Evolutionary conservation across 2,888 invertebrate genomes (phyloP), one percentile per base, ranked within the genome.

Genomic region (Megaustenia siamemsis): DNA sequence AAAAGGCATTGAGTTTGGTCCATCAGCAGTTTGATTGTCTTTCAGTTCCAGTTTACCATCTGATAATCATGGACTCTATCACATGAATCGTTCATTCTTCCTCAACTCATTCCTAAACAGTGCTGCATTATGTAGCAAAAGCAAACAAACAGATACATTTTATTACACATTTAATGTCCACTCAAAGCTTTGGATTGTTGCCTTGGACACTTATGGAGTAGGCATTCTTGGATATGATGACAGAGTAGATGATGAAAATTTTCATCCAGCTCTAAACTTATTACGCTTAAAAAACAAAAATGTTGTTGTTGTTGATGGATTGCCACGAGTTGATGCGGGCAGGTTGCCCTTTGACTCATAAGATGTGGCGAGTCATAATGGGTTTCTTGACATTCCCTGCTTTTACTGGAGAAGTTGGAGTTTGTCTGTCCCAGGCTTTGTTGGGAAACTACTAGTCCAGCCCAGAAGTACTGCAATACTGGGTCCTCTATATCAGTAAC

Each of bases 51-150:
- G 84, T 90, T 8, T 90, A 91, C 60, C 93, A 94, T 88, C 88
- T 93, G 12, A 91, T 45, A 94, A 94, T 87, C 94, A 94, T 88
- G 94, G 94, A 85, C 89, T 93, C 18, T 94, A 94, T 88, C 94
- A 94, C 88, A 93, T 94, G 85, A 87, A 88, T 6, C 88, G 92
- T 24, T 82, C 90, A 69, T 86, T 90, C 73, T 88, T 93, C 40
- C 85, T 90, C 12, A 80, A 86, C 8, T 90, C 91, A 1, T 43
- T 84, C 1, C 79, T 92, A 21, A 89, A 89, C 53, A 88, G 88
- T 69, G 87, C 89, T 53, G 86, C 76, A 18, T 82, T 86, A 21
- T 53, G 73, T 1, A 63, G 69, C 24, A 86, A 87, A 73, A 49
- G 88, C n/a, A 80, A 73, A 21, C 49, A 35, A n/a, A 43, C 73